phyloP scores from a whole-genome alignment of 1,140 invertebrate genomes.

The Ceratosolen solmsi region DNA sequence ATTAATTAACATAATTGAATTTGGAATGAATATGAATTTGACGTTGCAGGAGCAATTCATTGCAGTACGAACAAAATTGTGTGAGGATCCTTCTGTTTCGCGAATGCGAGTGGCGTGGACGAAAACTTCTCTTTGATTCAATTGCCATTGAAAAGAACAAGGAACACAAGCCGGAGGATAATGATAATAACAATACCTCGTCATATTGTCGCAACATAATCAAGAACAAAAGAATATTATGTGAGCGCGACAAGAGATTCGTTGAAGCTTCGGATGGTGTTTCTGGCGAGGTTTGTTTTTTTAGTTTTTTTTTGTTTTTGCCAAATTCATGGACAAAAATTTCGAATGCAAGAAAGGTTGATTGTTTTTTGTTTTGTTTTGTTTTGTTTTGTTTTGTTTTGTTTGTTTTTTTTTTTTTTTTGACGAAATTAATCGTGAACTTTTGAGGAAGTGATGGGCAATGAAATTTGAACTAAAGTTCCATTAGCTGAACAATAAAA shows the following conservation, averaged over 20 bases:
- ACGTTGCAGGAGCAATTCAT: constrained; percentile 59
- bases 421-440: no score
- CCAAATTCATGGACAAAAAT: no score
- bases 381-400: no score
- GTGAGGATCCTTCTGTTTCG: constrained; percentile 86
- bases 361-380: no score
- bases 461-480: no score
- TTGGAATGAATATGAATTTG: background rate
- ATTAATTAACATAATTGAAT: no score
- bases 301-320: no score
- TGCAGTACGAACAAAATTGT: constrained; percentile 78
- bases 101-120: constrained; percentile 86
- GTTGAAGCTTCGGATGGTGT: constrained; percentile 14
- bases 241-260: background rate
- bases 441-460: no score
- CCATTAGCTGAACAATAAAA: no score
- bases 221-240: background rate
- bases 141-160: constrained; percentile 60
- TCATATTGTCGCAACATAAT: background rate
- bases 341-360: no score
- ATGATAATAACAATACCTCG: constrained; percentile 16
- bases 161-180: background rate
- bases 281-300: constrained; percentile 48
- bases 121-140: constrained; percentile 90
- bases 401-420: no score